A percentile compares a stretch with the other conserved stretches of the same genome.
These are phyloP conservation scores for Sialia sialis DNA, from an alignment of 2,113 vertebrate genomes.

Conservation along the genomic window DNA sequence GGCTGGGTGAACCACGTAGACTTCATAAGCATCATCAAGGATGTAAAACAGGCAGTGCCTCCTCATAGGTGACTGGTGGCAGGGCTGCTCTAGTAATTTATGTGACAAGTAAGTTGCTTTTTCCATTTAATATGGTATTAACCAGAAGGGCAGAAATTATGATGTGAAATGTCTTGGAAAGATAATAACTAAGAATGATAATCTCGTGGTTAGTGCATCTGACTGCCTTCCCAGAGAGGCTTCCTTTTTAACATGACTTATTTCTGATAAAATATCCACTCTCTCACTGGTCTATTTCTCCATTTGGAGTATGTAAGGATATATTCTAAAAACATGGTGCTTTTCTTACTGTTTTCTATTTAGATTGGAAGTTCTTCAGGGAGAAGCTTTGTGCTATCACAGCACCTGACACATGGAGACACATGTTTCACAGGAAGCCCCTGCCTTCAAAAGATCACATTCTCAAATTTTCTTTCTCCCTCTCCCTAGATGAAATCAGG, in stretches of 20 bases:
- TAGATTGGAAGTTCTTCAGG: neutral
- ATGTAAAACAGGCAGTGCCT: neutral
- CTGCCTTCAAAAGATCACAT: neutral
- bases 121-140: neutral
- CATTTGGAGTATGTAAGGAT: neutral
- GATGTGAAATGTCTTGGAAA: conserved; percentile 4
- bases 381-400: neutral
- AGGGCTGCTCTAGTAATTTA: neutral
- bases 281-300: neutral
- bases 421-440: neutral
- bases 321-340: neutral
- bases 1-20: neutral
- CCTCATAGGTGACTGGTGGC: neutral
- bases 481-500: neutral
- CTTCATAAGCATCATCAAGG: neutral
- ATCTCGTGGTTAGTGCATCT: neutral
- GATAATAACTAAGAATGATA: neutral
- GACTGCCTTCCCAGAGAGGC: neutral
- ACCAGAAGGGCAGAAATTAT: neutral
- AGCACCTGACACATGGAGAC: neutral
- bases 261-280: neutral
- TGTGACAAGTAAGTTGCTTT: neutral
- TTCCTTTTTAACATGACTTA: neutral
- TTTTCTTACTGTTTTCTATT: neutral
- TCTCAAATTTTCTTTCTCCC: neutral